Base-by-base conservation (phyloP, 2,888 invertebrate genomes). In the Acholoe squamosa region DNA sequence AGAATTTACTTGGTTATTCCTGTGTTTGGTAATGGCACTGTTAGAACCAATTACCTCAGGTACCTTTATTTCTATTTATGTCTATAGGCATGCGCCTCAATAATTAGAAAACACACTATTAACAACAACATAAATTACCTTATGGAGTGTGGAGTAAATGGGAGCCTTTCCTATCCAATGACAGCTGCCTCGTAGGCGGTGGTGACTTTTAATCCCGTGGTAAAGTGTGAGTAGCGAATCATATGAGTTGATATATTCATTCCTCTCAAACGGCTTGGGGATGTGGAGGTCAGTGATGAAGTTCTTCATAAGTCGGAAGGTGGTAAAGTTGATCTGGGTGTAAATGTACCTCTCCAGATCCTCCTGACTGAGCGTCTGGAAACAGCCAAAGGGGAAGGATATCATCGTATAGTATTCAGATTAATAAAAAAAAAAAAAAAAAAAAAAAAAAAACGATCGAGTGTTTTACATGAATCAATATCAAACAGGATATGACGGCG, bases 191-290 rank as follows among this genome's bases (percentile, higher is more conserved):
- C 56, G 90, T 43, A 33, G 43, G 5, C 86, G 89, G 89, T 90
- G 89, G 34, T 91, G 90, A 12, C 71, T 22, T 25, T 71, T 54
- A 33, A 91, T 52, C n/a, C 61, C 90, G 16, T 91, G 90, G 61
- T 92, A 92, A 28, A 92, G 25, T 5, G 92, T 91, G n/a, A 92
- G 91, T 54, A 92, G 89, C 31, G 54, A 89, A 89, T 92, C 92
- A 34, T 89, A 90, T 0, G 91, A 89, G 12, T 90, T 89, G 28
- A 91, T 92, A 56, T 90, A 90, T 76, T 92, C 92, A 28, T 54
- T 52, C 33, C 80, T n/a, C 31, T 76, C 76, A 80, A 77, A 90
- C 5, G 77, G 90, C n/a, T 90, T 56, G 52, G 90, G 90, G 33
- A 90, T 90, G 80, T 76, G 90, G 7, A 90, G 90, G 84, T 90